Evolutionary conservation across 2,888 invertebrate genomes (phyloP), one percentile per base, ranked within the genome.

Genomic region (Tetropium fuscum): DNA sequence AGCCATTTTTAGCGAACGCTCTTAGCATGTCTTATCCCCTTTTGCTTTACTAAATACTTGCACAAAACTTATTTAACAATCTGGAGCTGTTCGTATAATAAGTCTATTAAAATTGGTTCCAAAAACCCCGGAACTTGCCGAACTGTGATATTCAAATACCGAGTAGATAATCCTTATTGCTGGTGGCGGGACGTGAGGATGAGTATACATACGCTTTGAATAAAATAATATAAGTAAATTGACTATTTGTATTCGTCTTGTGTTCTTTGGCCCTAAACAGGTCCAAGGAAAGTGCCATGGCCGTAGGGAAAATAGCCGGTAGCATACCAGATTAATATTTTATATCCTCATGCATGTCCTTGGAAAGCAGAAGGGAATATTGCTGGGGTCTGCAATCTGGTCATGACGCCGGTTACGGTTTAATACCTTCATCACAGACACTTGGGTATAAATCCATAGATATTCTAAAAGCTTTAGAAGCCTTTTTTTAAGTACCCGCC

Each of bases 191-290:
- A 4, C 16, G 15, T 44, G n/a, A 27, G 18, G 15, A 25, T 16
- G n/a, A 34, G 16, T 36, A 51, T 40, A 51, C 27, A 51, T 20
- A 15, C 40, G 34, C 25, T 49, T 20, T 51, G 51, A 51, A 51
- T 51, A 51, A 51, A 51, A 51, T 51, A 51, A 34, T 47, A 48
- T 48, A 34, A 51, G 51, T 25, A 51, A 51, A 51, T 51, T 18
- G 38, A 25, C 51, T 16, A 51, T 51, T 40, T 25, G 51, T 51
- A 51, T 51, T 51, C 51, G 40, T 36, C 18, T 4, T 15, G 22
- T 13, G 25, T 22, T 10, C 34, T 15, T 6, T 13, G 11, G n/a
- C 15, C 48, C 13, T 22, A 47, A 22, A 22, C 18, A 20, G 11
- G 34, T 32, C 36, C 15, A 20, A 18, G 34, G 48, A 34, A 16